A percentile compares a stretch with the other conserved stretches of the same genome.
Conservation (phyloP, 2,797 vertebrate species). For the Phataginus tricuspis region DNA sequence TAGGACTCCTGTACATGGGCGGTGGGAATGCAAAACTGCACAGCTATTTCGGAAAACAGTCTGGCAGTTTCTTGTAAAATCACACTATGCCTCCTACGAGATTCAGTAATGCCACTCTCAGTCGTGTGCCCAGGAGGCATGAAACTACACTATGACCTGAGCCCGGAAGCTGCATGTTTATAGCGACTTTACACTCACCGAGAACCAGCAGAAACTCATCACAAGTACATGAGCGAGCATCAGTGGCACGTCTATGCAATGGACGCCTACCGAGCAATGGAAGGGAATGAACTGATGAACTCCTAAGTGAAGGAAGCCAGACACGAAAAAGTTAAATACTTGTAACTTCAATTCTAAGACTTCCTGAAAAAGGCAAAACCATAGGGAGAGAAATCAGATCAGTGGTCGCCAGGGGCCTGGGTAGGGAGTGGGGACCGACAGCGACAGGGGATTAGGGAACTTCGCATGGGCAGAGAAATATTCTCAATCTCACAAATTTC, state of each 20-base stretch:
- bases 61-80: background rate
- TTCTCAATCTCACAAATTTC: too few relatives aligned
- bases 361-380: background rate
- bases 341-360: background rate
- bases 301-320: background rate
- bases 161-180: background rate
- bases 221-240: background rate
- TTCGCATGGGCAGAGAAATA: background rate
- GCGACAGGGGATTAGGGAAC: background rate
- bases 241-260: accelerated
- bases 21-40: background rate
- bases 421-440: background rate
- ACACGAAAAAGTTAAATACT: background rate
- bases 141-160: background rate
- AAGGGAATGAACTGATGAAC: background rate
- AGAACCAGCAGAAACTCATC: background rate
- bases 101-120: background rate
- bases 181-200: background rate
- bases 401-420: background rate
- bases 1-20: background rate
- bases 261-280: background rate
- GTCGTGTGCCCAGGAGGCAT: background rate
- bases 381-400: background rate
- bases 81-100: background rate
- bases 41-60: background rate